These are phyloP conservation scores for Amphipoea oculea DNA, from an alignment of 2,888 invertebrate genomes.

Conservation along the genomic window DNA sequence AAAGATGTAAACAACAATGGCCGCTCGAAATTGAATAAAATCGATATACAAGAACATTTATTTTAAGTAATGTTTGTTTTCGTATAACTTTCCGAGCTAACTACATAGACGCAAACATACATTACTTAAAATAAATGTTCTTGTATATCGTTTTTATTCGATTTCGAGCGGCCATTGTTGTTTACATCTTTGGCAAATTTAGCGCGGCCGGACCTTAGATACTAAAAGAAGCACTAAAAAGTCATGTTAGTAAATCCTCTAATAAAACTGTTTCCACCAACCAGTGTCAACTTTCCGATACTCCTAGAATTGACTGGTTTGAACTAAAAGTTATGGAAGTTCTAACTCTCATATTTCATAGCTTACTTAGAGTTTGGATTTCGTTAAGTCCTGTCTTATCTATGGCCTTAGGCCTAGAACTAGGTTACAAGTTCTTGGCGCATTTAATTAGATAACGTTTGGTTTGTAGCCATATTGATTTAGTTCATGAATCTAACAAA, in stretches of 20 bases:
- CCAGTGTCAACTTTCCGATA: constrained; percentile 31
- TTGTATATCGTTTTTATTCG: too few species aligned
- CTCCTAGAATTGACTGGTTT: constrained; percentile 15
- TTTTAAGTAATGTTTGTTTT: too few species aligned
- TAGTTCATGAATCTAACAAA: not conserved
- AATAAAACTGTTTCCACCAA: constrained; percentile 20
- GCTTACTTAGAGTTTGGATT: constrained; percentile 33
- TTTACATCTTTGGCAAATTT: too few species aligned
- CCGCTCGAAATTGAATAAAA: too few species aligned
- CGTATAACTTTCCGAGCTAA: too few species aligned
- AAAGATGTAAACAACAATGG: too few species aligned
- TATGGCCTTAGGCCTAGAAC: constrained; percentile 1
- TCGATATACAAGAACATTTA: too few species aligned
- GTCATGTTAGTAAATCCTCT: constrained; percentile 8
- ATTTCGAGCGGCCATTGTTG: too few species aligned
- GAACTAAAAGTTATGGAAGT: constrained; percentile 21
- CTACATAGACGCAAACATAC: too few species aligned
- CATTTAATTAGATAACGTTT: constrained; percentile 19
- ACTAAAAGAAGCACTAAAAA: constrained; percentile 21
- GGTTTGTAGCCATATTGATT: not conserved
- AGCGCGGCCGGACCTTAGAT: too few species aligned
- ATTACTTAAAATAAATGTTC: too few species aligned
- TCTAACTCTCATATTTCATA: constrained; percentile 35
- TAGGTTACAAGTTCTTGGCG: not conserved
- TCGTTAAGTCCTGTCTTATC: constrained; percentile 26